phyloP scores from a whole-genome alignment of 2,888 invertebrate genomes.

The Hemaris fuciformis region DNA sequence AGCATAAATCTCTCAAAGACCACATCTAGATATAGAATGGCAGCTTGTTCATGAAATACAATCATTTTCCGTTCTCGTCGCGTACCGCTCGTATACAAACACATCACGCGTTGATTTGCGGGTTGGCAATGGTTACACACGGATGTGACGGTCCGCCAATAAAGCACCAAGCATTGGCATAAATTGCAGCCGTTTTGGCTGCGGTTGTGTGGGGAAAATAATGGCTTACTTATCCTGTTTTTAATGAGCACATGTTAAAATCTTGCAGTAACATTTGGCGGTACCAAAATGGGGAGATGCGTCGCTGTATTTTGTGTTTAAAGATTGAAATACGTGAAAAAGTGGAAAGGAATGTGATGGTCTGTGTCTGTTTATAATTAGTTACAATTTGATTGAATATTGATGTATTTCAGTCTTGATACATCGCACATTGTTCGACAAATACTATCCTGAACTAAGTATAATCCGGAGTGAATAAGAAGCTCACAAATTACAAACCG shows the following conservation, averaged over 20 bases:
- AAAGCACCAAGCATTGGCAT: not conserved
- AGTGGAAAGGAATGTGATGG: no score
- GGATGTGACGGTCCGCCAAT: constrained; percentile 19
- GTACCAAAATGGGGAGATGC: no score
- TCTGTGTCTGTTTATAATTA: no score
- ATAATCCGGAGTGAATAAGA: no score
- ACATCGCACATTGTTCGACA: no score
- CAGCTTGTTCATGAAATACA: constrained; percentile 21
- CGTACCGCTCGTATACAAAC: constrained; percentile 51
- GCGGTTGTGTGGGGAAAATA: not conserved
- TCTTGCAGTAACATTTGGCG: not conserved
- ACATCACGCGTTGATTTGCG: constrained; percentile 65
- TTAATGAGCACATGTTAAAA: not conserved
- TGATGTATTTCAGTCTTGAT: no score
- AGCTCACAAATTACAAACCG: no score
- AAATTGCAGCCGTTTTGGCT: not conserved
- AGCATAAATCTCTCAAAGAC: constrained; percentile 13
- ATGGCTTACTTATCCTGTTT: not conserved
- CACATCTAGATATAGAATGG: constrained; percentile 13
- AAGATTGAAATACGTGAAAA: no score
- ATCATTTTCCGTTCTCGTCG: constrained; percentile 57
- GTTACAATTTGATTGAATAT: no score
- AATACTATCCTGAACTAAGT: no score
- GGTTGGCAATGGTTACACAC: constrained; percentile 47
- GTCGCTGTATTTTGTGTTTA: no score